Percentiles rank a stretch among this genome's conserved stretches.
These are phyloP conservation scores for Prochilodus magdalenae DNA, from an alignment of 2,113 vertebrate genomes.

Conservation along the genomic window DNA sequence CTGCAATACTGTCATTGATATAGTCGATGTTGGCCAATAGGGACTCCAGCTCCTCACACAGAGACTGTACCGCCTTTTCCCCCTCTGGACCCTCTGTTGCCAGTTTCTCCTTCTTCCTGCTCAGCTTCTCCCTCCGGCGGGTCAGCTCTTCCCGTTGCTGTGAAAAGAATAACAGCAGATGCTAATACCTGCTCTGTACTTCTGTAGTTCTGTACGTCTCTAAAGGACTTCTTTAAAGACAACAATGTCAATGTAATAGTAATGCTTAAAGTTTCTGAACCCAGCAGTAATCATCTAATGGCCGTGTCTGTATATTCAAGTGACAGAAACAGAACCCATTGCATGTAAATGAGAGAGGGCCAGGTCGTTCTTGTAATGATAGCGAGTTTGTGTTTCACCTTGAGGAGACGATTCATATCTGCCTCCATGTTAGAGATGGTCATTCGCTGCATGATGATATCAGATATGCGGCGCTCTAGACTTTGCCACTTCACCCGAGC, in stretches of 20 bases:
- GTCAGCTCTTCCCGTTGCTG: constrained; percentile 98
- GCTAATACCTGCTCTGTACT: not conserved
- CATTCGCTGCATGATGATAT: constrained; percentile 97
- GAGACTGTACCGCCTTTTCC: constrained; percentile 80
- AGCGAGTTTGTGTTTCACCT: constrained; percentile 71
- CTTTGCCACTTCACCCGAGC: constrained; percentile 94
- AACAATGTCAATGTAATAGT: not conserved
- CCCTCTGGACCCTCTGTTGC: constrained; percentile 81
- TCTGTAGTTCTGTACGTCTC: too few species aligned
- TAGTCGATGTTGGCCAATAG: constrained; percentile 94
- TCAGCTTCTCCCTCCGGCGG: constrained; percentile 90
- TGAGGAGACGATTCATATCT: constrained; percentile 96
- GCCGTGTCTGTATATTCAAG: not conserved
- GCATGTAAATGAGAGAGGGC: not conserved
- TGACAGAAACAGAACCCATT: not conserved
- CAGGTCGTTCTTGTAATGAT: not conserved
- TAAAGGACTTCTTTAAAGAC: not conserved
- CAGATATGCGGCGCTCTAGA: constrained; percentile 90
- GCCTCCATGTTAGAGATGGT: constrained; percentile 98
- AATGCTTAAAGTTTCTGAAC: not conserved
- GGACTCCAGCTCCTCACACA: constrained; percentile 92
- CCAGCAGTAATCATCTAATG: not conserved
- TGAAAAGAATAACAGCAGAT: not conserved
- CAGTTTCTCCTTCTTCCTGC: constrained; percentile 84
- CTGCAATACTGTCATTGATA: constrained; percentile 94